Evolutionary conservation across 2,113 vertebrate species (phyloP), one percentile per base, ranked within the genome.

Genomic region (Seriola aureovittata): DNA sequence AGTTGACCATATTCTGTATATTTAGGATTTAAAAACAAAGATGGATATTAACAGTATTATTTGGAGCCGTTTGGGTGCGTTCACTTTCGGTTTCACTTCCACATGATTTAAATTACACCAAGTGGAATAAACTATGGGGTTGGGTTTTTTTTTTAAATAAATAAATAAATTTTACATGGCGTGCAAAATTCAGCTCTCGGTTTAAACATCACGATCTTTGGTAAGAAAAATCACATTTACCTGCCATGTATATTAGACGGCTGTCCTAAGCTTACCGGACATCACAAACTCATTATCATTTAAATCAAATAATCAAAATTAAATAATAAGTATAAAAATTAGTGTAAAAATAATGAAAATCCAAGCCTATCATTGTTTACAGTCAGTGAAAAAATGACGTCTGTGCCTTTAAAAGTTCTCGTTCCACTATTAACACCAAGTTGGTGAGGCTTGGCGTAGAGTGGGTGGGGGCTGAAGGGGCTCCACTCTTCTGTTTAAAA

Each of bases 401-500:
- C 72, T 92, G 78, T 78, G 57, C 85, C 91, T 92, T 93, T 90
- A 90, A 90, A 93, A 95, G 86, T 92, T 92, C 85, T 75, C 48
- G 29, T 86, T 89, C 72, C 74, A 78, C 75, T 75, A 88, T 91
- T 88, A 89, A 86, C 79, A 92, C 89, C 85, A 93, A 91, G 93
- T 93, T 87, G 86, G 94, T 93, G 87, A 91, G 91, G 92, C 89
- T 96, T 96, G 95, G 95, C 71, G 67, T 71, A 32, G 62, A 84
- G 60, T 8, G 70, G 80, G 84, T 83, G 82, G 86, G 81, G 81
- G 89, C 58, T 65, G 71, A 44, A 65, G 84, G 81, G 82, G 48
- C 96, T 96, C 89, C 88, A 93, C 95, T 96, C 94, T 94, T 97
- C 96, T 96, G 96, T 95, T 95, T 96, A 95, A 96, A 96, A 97